Evolutionary conservation across 2,113 vertebrate species (phyloP).

Genomic region (Peromyscus maniculatus): DNA sequence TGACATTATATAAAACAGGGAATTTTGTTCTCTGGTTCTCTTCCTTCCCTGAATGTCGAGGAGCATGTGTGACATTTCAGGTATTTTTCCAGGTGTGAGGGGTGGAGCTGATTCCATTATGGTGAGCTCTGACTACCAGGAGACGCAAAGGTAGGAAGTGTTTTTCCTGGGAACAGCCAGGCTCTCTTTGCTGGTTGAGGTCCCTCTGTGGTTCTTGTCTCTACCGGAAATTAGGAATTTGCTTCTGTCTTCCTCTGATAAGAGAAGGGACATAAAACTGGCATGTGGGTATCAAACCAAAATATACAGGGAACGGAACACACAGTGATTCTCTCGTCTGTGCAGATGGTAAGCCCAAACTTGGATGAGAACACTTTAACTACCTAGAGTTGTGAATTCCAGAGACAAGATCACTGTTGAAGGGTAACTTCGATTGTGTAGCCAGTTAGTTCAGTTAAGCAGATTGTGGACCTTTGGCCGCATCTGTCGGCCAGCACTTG

Average conservation of each 20-base stretch:
- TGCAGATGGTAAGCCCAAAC: not conserved
- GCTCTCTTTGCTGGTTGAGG: not conserved
- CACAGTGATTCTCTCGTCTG: not conserved
- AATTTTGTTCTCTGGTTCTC: not conserved
- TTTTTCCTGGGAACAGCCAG: not conserved
- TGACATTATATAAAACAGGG: not conserved
- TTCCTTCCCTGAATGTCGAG: slow-evolving; percentile 14
- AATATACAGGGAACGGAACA: not conserved
- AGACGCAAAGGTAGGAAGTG: not conserved
- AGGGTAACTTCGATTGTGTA: slow-evolving; percentile 18
- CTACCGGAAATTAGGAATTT: not conserved
- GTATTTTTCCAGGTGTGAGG: not conserved
- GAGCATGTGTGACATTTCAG: not conserved
- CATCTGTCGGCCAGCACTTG: not conserved
- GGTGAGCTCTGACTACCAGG: not conserved
- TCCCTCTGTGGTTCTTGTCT: not conserved
- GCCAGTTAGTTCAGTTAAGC: not conserved
- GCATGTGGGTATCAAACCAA: not conserved
- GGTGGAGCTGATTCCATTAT: not conserved
- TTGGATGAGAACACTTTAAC: not conserved
- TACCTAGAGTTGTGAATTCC: slow-evolving; percentile 9
- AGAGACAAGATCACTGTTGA: not conserved
- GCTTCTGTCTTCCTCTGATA: not conserved
- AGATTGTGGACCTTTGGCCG: not conserved
- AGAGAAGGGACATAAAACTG: slow-evolving; percentile 15